Conservation (phyloP, 2,113 vertebrate species). For the Callipepla squamata region DNA sequence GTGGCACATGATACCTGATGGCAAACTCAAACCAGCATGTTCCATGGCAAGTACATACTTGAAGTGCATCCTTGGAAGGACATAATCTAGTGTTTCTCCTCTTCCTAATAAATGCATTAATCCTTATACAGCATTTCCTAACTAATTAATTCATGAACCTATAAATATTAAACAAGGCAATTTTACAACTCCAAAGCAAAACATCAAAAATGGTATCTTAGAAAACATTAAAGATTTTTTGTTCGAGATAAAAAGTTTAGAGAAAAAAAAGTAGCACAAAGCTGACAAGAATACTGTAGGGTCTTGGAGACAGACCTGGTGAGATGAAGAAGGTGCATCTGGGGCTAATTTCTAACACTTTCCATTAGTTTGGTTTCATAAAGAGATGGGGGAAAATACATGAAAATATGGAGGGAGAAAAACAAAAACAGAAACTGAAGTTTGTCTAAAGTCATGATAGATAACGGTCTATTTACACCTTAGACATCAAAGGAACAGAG, state of each 20-base stretch:
- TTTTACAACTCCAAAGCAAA: slow-evolving; percentile 48
- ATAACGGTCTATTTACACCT: not conserved
- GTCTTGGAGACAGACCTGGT: not conserved
- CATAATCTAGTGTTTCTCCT: not conserved
- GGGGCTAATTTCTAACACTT: slow-evolving; percentile 8
- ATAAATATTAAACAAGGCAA: slow-evolving; percentile 68
- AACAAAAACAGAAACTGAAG: not conserved
- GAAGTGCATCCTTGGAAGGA: not conserved
- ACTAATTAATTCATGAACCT: slow-evolving; percentile 68
- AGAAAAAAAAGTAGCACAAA: slow-evolving; percentile 27
- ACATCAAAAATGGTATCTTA: slow-evolving; percentile 37
- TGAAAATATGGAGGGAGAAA: not conserved
- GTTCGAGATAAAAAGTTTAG: slow-evolving; percentile 35
- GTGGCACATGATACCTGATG: not conserved
- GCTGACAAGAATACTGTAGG: not conserved
- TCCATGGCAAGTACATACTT: not conserved
- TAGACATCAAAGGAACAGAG: not conserved
- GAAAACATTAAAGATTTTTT: slow-evolving; percentile 50
- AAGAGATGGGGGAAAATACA: not conserved
- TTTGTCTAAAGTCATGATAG: not conserved
- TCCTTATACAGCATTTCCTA: slow-evolving; percentile 24
- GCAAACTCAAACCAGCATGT: not conserved
- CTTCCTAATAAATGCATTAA: not conserved
- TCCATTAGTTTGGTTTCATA: not conserved
- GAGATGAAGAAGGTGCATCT: not conserved